These are phyloP conservation scores for Galeopsomyia nigrocyanea DNA, from an alignment of 2,888 invertebrate species.

Conservation along the genomic window DNA sequence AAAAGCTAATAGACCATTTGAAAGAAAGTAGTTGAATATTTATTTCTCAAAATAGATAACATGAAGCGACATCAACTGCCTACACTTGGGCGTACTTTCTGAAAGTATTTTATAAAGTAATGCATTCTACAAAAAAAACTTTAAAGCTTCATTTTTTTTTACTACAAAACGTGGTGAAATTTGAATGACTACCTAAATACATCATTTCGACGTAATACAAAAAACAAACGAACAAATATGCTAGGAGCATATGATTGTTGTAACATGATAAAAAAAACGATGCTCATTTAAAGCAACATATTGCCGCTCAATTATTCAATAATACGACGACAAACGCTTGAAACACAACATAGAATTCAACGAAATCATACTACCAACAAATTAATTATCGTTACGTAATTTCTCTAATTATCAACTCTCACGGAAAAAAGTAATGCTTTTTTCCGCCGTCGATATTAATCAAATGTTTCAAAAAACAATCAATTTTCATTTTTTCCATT, in stretches of 20 bases:
- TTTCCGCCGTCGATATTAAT: constrained; percentile 14
- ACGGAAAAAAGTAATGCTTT: constrained; percentile 22
- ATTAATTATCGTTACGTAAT: constrained; percentile 1
- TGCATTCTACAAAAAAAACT: too few species aligned
- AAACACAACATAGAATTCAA: constrained; percentile 12
- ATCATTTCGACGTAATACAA: not conserved
- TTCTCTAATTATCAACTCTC: constrained; percentile 24
- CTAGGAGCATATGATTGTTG: constrained; percentile 2
- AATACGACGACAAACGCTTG: constrained; percentile 2
- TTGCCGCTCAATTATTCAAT: constrained; percentile 21
- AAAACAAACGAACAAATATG: constrained; percentile 11
- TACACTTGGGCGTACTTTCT: too few species aligned
- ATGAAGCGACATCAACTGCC: too few species aligned
- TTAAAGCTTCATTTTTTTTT: constrained; percentile 7
- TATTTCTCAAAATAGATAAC: not conserved
- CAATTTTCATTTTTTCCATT: too few species aligned
- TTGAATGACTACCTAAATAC: constrained; percentile 13
- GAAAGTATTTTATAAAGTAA: too few species aligned
- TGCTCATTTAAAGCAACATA: not conserved
- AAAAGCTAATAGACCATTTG: too few species aligned
- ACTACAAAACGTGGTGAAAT: constrained; percentile 9
- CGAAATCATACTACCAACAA: constrained; percentile 12
- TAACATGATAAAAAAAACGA: constrained; percentile 12
- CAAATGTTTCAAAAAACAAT: constrained; percentile 5
- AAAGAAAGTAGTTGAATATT: constrained; percentile 5